Conservation (phyloP, 2,888 invertebrate species). For the Spodoptera exigua region DNA sequence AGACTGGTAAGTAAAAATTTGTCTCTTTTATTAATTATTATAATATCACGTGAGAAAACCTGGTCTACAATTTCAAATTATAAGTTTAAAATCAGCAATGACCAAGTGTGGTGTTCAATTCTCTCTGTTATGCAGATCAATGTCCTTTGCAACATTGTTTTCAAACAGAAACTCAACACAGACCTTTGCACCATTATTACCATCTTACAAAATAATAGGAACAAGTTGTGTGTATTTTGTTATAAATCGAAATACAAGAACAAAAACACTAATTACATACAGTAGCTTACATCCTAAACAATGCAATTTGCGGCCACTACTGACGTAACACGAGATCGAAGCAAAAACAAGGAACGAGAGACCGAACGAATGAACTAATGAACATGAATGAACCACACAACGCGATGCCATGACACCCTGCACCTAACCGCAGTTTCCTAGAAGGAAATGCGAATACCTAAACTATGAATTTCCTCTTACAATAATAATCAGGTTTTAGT, state of each 20-base stretch:
- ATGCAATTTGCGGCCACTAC: constrained; percentile 29
- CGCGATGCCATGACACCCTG: constrained; percentile 3
- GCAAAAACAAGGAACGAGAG: constrained; percentile 31
- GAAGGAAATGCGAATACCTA: constrained; percentile 52
- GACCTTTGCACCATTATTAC: too few relatives aligned
- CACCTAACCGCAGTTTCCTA: constrained; percentile 51
- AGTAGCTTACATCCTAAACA: constrained; percentile 4
- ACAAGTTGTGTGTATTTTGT: too few relatives aligned
- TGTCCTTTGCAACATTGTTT: too few relatives aligned
- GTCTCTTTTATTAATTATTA: too few relatives aligned
- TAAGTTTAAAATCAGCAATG: too few relatives aligned
- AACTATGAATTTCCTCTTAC: constrained; percentile 44
- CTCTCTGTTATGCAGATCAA: too few relatives aligned
- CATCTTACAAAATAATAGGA: too few relatives aligned
- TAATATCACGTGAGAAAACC: too few relatives aligned
- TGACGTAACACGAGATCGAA: constrained; percentile 25
- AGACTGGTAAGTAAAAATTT: too few relatives aligned
- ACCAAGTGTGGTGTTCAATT: too few relatives aligned
- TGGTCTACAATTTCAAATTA: too few relatives aligned
- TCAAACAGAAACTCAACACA: too few relatives aligned
- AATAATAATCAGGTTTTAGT: constrained; percentile 33
- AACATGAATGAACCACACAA: constrained; percentile 47
- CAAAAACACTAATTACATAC: neutral
- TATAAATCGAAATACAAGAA: neutral
- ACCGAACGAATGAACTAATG: constrained; percentile 44